phyloP scores from a whole-genome alignment of 2,888 invertebrate species.

The Drosophila cognata region DNA sequence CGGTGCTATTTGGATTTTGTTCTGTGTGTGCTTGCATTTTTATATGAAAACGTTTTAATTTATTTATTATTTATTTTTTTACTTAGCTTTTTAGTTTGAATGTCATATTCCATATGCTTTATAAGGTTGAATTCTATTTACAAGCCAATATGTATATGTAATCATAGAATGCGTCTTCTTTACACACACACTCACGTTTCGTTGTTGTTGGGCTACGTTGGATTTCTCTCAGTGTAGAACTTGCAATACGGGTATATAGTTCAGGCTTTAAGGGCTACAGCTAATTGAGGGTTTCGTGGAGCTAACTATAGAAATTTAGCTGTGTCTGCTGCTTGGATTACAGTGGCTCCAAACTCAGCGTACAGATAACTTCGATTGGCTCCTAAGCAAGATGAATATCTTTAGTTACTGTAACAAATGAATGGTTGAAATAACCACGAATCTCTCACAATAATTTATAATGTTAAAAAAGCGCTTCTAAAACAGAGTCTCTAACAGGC shows the following conservation, averaged over 20 bases:
- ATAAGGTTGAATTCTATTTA: slow-evolving; percentile 66
- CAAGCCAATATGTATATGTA: slow-evolving; percentile 70
- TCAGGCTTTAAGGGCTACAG: slow-evolving; percentile 19
- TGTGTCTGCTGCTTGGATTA: not conserved
- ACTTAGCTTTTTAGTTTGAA: slow-evolving; percentile 28
- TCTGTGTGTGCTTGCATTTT: slow-evolving; percentile 15
- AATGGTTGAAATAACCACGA: not conserved
- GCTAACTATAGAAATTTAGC: not conserved
- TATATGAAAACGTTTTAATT: not conserved
- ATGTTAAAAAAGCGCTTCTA: not conserved
- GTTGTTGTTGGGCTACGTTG: slow-evolving; percentile 39
- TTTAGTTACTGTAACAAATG: not conserved
- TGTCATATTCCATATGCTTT: slow-evolving; percentile 62
- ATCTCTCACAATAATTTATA: not conserved
- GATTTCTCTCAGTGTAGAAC: slow-evolving; percentile 8
- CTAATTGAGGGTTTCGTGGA: slow-evolving; percentile 13
- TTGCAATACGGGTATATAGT: slow-evolving; percentile 38
- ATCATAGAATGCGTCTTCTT: slow-evolving; percentile 13
- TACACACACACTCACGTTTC: slow-evolving; percentile 37
- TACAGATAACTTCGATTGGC: not conserved
- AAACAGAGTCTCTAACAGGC: not conserved
- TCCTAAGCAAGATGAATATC: not conserved
- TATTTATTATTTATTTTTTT: slow-evolving; percentile 1
- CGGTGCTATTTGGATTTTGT: slow-evolving; percentile 49
- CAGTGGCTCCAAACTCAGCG: not conserved